These are phyloP conservation scores for Zaprionus ornatus DNA, from an alignment of 1,140 invertebrate genomes.

Conservation along the genomic window DNA sequence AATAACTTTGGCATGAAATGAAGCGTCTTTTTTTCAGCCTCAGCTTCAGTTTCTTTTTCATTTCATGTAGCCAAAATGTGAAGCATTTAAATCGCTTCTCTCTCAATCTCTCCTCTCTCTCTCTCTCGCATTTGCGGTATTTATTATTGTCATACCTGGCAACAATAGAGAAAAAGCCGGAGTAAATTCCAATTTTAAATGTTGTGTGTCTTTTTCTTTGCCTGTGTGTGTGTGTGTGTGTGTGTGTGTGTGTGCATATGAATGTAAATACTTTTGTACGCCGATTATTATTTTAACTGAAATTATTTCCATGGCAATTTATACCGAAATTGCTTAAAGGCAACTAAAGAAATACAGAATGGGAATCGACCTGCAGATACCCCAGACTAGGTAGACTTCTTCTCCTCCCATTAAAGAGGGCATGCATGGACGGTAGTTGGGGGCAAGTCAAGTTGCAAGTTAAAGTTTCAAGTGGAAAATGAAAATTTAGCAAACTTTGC, in stretches of 20 bases:
- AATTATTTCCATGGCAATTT: not conserved
- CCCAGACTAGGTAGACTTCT: too few species aligned
- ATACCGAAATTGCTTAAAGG: not conserved
- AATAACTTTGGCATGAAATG: conserved; percentile 25
- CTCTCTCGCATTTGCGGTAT: not conserved
- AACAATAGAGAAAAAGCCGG: not conserved
- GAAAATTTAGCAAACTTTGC: conserved; percentile 1
- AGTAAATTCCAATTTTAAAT: not conserved
- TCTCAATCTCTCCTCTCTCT: not conserved
- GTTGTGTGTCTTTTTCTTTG: not conserved
- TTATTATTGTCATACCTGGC: conserved; percentile 15
- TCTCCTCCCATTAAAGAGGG: not conserved
- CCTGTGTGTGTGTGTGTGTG: not conserved
- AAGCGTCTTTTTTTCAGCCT: not conserved
- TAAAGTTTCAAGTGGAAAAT: not conserved
- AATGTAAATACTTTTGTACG: conserved; percentile 2
- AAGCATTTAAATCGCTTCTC: conserved; percentile 20
- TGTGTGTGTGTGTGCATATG: not conserved
- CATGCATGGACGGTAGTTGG: not conserved
- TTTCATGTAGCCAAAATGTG: conserved; percentile 5
- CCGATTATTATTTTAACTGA: not conserved
- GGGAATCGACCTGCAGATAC: too few species aligned
- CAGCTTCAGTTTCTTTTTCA: not conserved
- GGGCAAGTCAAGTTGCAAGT: not conserved
- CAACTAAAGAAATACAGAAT: too few species aligned